phyloP scores from a whole-genome alignment of 1,140 invertebrate genomes.

The Ostrea edulis region DNA sequence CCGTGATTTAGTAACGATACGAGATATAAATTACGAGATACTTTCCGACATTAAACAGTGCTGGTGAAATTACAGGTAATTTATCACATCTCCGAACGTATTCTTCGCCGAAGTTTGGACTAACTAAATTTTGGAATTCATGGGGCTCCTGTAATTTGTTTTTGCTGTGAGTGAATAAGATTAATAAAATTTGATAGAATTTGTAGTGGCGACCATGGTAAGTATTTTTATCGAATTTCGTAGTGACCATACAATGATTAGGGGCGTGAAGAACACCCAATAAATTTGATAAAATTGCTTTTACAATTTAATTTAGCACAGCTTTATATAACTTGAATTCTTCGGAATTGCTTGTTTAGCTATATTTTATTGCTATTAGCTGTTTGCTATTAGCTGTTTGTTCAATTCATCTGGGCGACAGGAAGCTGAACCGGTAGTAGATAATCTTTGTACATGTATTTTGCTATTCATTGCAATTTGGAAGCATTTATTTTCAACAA shows the following conservation, averaged over 20 bases:
- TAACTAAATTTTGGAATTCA: slow-evolving; percentile 56
- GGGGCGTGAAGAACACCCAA: neutral
- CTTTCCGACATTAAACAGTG: neutral
- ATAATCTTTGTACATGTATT: neutral
- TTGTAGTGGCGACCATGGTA: slow-evolving; percentile 6
- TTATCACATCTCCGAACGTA: neutral
- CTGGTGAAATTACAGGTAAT: neutral
- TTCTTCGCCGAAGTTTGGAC: slow-evolving; percentile 43
- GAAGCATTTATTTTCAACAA: too few relatives aligned
- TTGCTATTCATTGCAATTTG: too few relatives aligned
- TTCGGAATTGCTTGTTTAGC: slow-evolving; percentile 4
- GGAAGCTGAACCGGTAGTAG: neutral
- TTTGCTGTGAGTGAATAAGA: slow-evolving; percentile 51
- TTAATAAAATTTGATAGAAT: slow-evolving; percentile 50
- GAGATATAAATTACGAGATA: slow-evolving; percentile 2
- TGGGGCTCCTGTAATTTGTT: slow-evolving; percentile 48
- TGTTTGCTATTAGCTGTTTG: neutral
- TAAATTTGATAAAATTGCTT: slow-evolving; percentile 36
- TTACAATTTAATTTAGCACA: slow-evolving; percentile 24
- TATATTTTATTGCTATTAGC: neutral
- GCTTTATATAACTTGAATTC: slow-evolving; percentile 34
- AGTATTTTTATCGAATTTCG: slow-evolving; percentile 38
- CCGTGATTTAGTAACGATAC: slow-evolving; percentile 13
- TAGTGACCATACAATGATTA: slow-evolving; percentile 4
- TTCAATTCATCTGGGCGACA: neutral